Evolutionary conservation across 2,113 vertebrate genomes (phyloP), one percentile per base, ranked within the genome.

Genomic region (Saccopteryx leptura): DNA sequence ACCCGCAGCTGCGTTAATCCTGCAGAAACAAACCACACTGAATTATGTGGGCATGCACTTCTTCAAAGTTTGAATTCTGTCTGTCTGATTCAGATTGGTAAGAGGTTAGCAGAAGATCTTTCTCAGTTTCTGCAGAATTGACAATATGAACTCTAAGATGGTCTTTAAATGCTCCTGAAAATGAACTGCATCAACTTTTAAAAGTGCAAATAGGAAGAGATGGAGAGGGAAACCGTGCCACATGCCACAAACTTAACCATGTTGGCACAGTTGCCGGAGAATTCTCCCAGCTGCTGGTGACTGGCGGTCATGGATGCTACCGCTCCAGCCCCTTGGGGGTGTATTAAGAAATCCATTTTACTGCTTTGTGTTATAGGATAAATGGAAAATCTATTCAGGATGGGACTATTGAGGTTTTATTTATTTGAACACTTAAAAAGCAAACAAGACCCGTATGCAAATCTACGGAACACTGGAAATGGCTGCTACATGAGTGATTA

Each of bases 131-230:
- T 92, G 84, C 84, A 50, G 68, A 88, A 56, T 90, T 97, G 97
- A 97, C 84, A 96, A 96, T 54, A 52, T 63, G 75, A 97, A 92
- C 96, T 97, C 93, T 95, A 88, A 97, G 88, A 94, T 87, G 46
- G 69, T 78, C 96, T 92, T 90, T 60, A 96, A 96, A 94, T 78
- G 7, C 80, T 97, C 95, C 65, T 58, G 79, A 95, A 96, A 97
- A 97, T 95, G 65, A 97, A 98, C 52, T 68, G 54, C 56, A 46
- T 76, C 93, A 17, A 17, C 84, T 97, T 97, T 89, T 19, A 48
- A 94, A 88, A 61, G 48, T 5, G 50, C 63, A 80, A 4, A 2
- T 76, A 91, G 54, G 72, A 68, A 95, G 79, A 81, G 61, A 94
- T 11, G 88, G 54, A 61, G 66, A 96, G 91, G 75, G 74, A 79